These are phyloP conservation scores for Calidris pygmaea DNA, from an alignment of 2,113 vertebrate genomes.

Conservation along the genomic window DNA sequence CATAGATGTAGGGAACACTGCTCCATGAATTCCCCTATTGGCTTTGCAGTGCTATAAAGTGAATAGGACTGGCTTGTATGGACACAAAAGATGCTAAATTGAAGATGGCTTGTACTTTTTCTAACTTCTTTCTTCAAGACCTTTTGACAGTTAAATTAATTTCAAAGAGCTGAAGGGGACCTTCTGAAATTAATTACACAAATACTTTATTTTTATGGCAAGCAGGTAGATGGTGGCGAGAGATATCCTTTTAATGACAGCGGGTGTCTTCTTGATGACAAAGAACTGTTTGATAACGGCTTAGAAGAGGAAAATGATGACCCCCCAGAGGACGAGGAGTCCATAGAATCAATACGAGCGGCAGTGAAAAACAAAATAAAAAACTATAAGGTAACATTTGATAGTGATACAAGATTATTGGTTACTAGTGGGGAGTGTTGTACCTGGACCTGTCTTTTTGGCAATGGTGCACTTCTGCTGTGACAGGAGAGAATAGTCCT, in stretches of 20 bases:
- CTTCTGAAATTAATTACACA: neutral
- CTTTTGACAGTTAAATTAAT: neutral
- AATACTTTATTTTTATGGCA: neutral
- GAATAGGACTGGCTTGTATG: neutral
- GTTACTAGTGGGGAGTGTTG: neutral
- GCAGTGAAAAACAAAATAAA: slow-evolving; percentile 84
- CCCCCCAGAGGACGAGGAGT: slow-evolving; percentile 79
- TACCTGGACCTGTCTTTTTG: too few relatives aligned
- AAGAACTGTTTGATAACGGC: slow-evolving; percentile 89
- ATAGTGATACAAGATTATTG: neutral
- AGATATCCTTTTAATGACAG: slow-evolving; percentile 82
- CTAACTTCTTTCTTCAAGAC: neutral
- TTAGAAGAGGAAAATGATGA: slow-evolving; percentile 73
- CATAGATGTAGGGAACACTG: neutral
- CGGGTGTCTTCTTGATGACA: slow-evolving; percentile 86
- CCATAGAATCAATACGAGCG: slow-evolving; percentile 85
- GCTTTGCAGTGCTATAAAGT: neutral
- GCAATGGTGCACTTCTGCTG: neutral
- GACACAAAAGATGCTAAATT: neutral
- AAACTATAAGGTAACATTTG: slow-evolving; percentile 77
- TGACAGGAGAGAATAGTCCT: neutral
- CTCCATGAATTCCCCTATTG: neutral
- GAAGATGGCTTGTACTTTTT: neutral
- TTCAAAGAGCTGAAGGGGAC: neutral
- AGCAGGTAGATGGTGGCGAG: slow-evolving; percentile 43